Base-by-base conservation (phyloP, 1,140 invertebrate genomes). In the Drosophila setifemur region DNA sequence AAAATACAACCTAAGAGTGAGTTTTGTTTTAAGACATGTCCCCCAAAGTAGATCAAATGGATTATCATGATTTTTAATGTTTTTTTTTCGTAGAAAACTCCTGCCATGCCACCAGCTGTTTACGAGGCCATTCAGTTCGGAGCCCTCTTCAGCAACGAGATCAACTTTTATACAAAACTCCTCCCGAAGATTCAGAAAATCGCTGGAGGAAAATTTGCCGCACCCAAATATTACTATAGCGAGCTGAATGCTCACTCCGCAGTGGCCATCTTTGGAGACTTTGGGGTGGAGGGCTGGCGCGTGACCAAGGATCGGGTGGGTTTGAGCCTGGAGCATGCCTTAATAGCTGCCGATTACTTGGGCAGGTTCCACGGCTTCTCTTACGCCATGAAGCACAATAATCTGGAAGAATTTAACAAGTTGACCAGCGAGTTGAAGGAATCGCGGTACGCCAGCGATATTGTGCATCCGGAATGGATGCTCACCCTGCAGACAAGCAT, bases 351-450 rank as follows among this genome's bases (percentile, higher is more conserved):
- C 0, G 68, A 64, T n/a, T 77, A 75, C 8, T 25, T 90, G 25
- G 89, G 83, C 1, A n/a, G 8, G 4, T 90, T 90, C 25, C 89
- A 90, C 63, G 89, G 79, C 19, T 57, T 75, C 14, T 52, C 70
- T 4, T 90, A 77, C 37, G 89, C 86, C 3, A 29, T 88, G 12
- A 88, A 88, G 11, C 58, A 76, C 28, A 68, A 33, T 7, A 64
- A 83, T 12, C 63, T 23, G 4, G 21, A 68, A 4, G 14, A 50
- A 1, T 90, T 90, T 16, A 12, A 64, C 1, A 7, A 70, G 18
- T 25, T 90, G 1, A 68, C 63, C 0, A 12, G 31, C 3, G 43
- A 33, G 4, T 25, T 90, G 0, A 68, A 31, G 19, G 88, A 90
- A 9, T 63, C 88, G 4, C 75, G 89, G 2, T 90, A 47, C 28